Percentiles rank a stretch among this genome's conserved stretches.
Evolutionary conservation across 1,140 invertebrate genomes (phyloP).

Genomic region (Eueides isabella): DNA sequence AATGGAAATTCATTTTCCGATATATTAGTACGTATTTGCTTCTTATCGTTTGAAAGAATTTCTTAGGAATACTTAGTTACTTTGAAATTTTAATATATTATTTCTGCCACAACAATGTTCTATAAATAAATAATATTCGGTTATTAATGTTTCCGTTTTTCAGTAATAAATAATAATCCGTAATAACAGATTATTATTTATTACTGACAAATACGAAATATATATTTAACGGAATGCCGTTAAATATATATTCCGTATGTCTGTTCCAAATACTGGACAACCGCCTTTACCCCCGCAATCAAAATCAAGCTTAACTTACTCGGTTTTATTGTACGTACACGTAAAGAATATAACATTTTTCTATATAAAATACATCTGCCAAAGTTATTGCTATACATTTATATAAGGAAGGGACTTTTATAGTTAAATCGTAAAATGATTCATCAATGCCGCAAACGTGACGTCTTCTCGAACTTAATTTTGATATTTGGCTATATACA

Average conservation of each 20-base stretch:
- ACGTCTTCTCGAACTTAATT: background rate
- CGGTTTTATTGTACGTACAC: slow-evolving; percentile 48
- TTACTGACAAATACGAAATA: too few relatives aligned
- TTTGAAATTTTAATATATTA: too few relatives aligned
- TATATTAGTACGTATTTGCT: too few relatives aligned
- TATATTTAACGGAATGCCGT: too few relatives aligned
- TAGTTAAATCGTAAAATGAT: slow-evolving; percentile 13
- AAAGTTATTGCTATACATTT: slow-evolving; percentile 35
- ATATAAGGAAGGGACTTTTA: slow-evolving; percentile 25
- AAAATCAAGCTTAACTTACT: slow-evolving; percentile 47
- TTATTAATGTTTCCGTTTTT: too few relatives aligned
- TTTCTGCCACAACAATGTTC: too few relatives aligned
- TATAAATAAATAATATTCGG: too few relatives aligned
- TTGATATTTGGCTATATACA: background rate
- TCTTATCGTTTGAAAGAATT: too few relatives aligned
- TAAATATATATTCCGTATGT: background rate
- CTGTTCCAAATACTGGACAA: slow-evolving; percentile 23
- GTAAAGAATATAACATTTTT: slow-evolving; percentile 37
- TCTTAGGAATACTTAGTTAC: too few relatives aligned
- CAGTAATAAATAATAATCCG: too few relatives aligned
- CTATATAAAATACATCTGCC: slow-evolving; percentile 41
- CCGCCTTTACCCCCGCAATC: slow-evolving; percentile 46
- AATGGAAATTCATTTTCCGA: too few relatives aligned
- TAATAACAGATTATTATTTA: too few relatives aligned
- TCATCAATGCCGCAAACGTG: background rate